Evolutionary conservation across 2,888 invertebrate genomes (phyloP).

Genomic region (Schizaphis graminum): DNA sequence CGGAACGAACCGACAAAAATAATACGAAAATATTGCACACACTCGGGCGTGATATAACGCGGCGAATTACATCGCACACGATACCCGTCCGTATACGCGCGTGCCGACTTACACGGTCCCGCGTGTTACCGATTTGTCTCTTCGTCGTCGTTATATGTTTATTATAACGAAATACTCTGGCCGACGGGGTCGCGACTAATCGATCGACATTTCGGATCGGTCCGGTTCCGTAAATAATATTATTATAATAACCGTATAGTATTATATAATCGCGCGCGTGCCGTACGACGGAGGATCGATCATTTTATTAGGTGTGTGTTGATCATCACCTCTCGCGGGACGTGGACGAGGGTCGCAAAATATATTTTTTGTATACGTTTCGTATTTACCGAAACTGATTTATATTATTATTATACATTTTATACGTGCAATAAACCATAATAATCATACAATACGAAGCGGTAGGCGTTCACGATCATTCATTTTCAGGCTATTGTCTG

Average conservation of each 20-base stretch:
- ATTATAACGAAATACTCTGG: neutral
- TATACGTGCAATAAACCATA: neutral
- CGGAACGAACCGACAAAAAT: slow-evolving; percentile 26
- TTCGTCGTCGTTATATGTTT: neutral
- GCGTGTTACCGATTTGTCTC: neutral
- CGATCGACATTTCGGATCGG: neutral
- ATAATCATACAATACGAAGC: neutral
- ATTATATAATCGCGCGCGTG: neutral
- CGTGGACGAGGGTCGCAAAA: neutral
- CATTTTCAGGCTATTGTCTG: neutral
- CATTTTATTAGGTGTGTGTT: neutral
- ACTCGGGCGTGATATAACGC: neutral
- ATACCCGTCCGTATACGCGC: neutral
- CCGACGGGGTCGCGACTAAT: neutral
- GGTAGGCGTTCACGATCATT: neutral
- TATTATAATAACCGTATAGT: neutral
- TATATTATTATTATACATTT: neutral
- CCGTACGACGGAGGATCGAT: neutral
- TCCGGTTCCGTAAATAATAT: neutral
- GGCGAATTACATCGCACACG: neutral
- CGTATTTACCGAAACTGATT: neutral
- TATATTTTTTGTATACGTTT: neutral
- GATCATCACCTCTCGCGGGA: neutral
- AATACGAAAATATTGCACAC: neutral
- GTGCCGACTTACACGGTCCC: neutral